Base-by-base conservation (phyloP, 2,888 invertebrate species). In the Proisotoma minuta region DNA sequence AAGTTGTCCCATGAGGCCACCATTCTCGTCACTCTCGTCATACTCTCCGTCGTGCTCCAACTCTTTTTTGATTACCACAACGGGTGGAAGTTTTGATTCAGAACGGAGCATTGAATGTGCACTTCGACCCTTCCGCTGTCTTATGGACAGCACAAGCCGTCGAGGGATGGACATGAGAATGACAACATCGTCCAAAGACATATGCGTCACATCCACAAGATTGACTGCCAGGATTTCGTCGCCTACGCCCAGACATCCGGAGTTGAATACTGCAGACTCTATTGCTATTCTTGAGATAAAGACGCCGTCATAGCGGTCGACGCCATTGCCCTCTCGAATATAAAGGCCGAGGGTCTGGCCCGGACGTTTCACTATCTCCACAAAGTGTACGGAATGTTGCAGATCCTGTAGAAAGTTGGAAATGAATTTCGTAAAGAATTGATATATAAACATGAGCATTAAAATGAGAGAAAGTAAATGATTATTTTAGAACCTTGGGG, bases 161-260 rank as follows among this genome's bases (percentile, higher is more conserved):
- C 96, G 85, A 4, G 99, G 98, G 81, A 99, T 99, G 76, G 96
- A 96, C 94, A 99, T 97, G 76, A 98, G 93, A 76, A 98, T 94
- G 73, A 99, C 99, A 69, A 99, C 99, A 79, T 99, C 99, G 79
- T 99, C 98, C 75, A 99, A 82, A 10, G 34, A 34, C 96, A 98
- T 98, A 76, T 91, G 87, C 70, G 94, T 89, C 73, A 99, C 98
- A 78, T 97, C 96, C 72, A 99, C 98, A 76, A 96, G 83, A 80
- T 99, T 99, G 62, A 99, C 97, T 39, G 96, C 95, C 74, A 99
- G 82, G 77, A 99, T 97, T 82, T 99, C 98, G 80, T 99, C 98
- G 50, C 97, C 97, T 56, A 98, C 96, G 4, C 72, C 72, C 69
- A 99, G 83, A 78, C 97, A 94, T 59, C 97, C 96, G 77, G 95